phyloP scores from a whole-genome alignment of 2,888 invertebrate species.

The Drosophila gaucha region DNA sequence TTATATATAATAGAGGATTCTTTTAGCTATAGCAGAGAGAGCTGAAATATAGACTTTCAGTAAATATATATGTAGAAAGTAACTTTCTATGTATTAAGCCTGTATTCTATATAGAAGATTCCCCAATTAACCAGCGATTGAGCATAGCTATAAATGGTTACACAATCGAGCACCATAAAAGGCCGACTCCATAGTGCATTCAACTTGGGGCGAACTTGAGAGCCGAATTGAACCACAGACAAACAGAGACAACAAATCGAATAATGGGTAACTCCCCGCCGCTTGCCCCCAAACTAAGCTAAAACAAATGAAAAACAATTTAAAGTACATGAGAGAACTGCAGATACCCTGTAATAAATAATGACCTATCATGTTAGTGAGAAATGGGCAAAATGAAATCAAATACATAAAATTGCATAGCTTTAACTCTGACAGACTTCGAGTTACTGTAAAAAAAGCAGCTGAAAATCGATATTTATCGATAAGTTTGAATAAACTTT shows the following conservation, averaged over 20 bases:
- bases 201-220: slow-evolving; percentile 44
- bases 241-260: slow-evolving; percentile 24
- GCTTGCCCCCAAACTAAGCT: background rate
- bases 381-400: too few species aligned
- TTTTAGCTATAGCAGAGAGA: too few species aligned
- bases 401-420: too few species aligned
- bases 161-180: slow-evolving; percentile 27
- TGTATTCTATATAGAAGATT: too few species aligned
- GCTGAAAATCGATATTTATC: slow-evolving; percentile 1
- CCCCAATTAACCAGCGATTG: too few species aligned
- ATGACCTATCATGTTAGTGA: too few species aligned
- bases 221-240: slow-evolving; percentile 27
- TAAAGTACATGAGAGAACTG: background rate
- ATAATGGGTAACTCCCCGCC: background rate
- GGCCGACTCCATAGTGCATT: slow-evolving; percentile 47
- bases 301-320: slow-evolving; percentile 10
- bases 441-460: too few species aligned
- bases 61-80: too few species aligned
- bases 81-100: background rate
- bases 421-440: too few species aligned
- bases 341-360: background rate
- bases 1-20: too few species aligned
- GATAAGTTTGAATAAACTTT: background rate
- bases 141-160: slow-evolving; percentile 39
- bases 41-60: too few species aligned